These are phyloP conservation scores for Chymomyza amoena DNA, from an alignment of 2,888 invertebrate species.

Conservation along the genomic window DNA sequence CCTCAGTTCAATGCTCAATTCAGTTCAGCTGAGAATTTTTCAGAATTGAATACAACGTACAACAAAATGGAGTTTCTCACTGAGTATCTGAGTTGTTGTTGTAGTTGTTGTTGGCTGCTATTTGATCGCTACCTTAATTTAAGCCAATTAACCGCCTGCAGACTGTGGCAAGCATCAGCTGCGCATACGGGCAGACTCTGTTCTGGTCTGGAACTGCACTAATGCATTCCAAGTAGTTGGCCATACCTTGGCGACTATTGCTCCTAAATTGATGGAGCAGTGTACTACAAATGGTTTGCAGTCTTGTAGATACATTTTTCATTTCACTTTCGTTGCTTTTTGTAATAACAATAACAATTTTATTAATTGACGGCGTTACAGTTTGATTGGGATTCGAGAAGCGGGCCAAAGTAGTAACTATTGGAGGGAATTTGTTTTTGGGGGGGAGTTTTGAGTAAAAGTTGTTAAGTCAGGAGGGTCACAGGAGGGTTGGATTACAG, in stretches of 20 bases:
- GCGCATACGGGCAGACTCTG: constrained; percentile 6
- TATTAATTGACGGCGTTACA: constrained; percentile 10
- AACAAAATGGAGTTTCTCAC: constrained; percentile 68
- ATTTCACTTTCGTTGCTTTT: not conserved
- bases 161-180: constrained; percentile 26
- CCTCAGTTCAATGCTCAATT: not conserved
- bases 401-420: not conserved
- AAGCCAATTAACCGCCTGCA: constrained; percentile 77
- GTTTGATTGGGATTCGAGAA: constrained; percentile 3
- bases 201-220: not conserved
- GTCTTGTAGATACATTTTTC: not conserved
- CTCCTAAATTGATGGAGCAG: not conserved
- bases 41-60: constrained; percentile 16
- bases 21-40: not conserved
- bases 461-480: too few relatives aligned
- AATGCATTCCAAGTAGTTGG: not conserved
- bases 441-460: not conserved
- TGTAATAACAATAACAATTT: not conserved
- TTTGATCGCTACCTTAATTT: constrained; percentile 78
- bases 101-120: constrained; percentile 40
- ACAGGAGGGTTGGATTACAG: too few relatives aligned
- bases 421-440: not conserved
- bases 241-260: not conserved
- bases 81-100: constrained; percentile 9
- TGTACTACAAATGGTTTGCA: not conserved